A percentile compares a stretch with the other conserved stretches of the same genome.
Conservation (phyloP, 2,888 invertebrate species). For the Leptopilina drosophilae region DNA sequence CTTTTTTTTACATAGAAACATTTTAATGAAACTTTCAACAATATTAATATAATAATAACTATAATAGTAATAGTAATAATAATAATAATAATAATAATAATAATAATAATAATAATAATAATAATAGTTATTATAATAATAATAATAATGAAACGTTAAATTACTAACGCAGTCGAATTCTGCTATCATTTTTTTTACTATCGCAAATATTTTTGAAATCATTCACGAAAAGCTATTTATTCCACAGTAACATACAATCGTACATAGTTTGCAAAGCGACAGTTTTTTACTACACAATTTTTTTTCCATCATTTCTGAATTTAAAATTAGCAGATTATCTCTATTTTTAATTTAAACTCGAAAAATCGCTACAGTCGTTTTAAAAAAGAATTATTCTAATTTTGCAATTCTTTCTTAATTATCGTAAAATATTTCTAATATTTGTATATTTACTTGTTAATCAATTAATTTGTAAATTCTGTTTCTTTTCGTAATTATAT, state of each 20-base stretch:
- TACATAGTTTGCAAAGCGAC: constrained; percentile 62
- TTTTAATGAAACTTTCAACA: constrained; percentile 1
- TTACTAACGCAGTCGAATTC: constrained; percentile 19
- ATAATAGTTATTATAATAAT: no score
- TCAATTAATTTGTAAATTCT: background rate
- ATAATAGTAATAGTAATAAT: background rate
- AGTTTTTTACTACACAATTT: constrained; percentile 50
- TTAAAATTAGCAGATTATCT: constrained; percentile 3
- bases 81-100: background rate
- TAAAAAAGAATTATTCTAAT: no score
- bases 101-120: background rate
- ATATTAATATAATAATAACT: constrained; percentile 4
- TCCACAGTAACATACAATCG: constrained; percentile 64
- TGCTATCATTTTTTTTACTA: background rate
- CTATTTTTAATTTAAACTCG: constrained; percentile 10
- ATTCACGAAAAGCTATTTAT: constrained; percentile 54
- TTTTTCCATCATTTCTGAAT: background rate
- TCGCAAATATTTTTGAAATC: constrained; percentile 3
- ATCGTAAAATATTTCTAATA: no score
- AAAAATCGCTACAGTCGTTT: constrained; percentile 1
- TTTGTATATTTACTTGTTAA: no score
- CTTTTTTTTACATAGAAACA: constrained; percentile 18
- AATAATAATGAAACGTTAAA: constrained; percentile 17
- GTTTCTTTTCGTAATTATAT: background rate
- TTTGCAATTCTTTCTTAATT: no score